Base-by-base conservation (phyloP, 30 jellyfish, hydroid and myxozoan species). In the Aurelia aurita region DNA sequence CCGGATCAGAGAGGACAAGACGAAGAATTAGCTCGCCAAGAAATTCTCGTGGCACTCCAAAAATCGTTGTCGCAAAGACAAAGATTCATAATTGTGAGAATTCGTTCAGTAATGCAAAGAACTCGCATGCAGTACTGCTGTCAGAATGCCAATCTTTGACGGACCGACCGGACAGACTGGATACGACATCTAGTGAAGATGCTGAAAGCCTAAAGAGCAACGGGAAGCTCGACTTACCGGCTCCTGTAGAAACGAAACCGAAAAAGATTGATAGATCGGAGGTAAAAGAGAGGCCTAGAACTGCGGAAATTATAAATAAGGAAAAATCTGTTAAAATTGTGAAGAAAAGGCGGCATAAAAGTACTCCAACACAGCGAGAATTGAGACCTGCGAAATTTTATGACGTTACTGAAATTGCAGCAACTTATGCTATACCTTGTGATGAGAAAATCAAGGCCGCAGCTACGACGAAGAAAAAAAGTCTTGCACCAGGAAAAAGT, bases 401-500 rank as follows among this genome's bases (percentile, higher is more conserved):
- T 54, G 93, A 69, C 61, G 61, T 72, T 20, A 69, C 83, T 7
- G 86, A 83, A 23, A 51, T 69, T 25, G 86, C 87, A 15, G 66
- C 80, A 16, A 69, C 67, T 39, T 70, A 83, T 61, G 63, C 70
- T 6, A 21, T 71, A 6, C 93, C 93, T 2, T 83, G 93, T 26
- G 93, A 35, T 3, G 93, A 83, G 62, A 83, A 83, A 53, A 54
- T 83, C 28, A 61, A 49, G 34, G 81, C 46, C 23, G 80, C 54
- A 1, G 35, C 32, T 5, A 34, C 23, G 44, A 45, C 2, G 25
- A 58, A 29, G 45, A 39, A 54, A 35, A 39, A 65, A 35, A 83
- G 47, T 57, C 54, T n/a, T 57, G 44, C 82, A 22, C 93, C 93
- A 14, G 93, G 93, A 12, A 83, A 83, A 45, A 83, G 93, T 45